Percentiles rank a stretch among this genome's conserved stretches.
These are phyloP conservation scores for Orientallactaga bullata DNA, from an alignment of 2,113 vertebrate genomes.

Conservation along the genomic window DNA sequence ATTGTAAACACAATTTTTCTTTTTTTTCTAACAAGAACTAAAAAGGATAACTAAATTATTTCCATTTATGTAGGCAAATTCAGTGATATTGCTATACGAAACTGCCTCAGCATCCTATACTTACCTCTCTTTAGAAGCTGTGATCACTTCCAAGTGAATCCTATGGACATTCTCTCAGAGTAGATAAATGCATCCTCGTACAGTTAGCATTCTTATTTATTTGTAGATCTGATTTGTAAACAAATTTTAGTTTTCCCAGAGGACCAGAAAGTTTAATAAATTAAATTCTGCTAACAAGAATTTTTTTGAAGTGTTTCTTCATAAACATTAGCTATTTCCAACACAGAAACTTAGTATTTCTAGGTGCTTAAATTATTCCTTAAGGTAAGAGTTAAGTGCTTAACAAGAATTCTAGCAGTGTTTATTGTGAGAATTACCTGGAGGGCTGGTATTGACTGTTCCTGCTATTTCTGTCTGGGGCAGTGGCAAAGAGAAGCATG, in stretches of 20 bases:
- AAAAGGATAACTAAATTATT: not conserved
- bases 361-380: constrained; percentile 47
- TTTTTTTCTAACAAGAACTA: not conserved
- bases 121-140: not conserved
- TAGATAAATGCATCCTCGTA: not conserved
- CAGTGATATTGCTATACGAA: not conserved
- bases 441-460: constrained; percentile 73
- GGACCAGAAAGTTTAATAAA: not conserved
- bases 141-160: not conserved
- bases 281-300: not conserved
- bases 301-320: not conserved
- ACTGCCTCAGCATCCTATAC: not conserved
- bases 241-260: not conserved
- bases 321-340: constrained; percentile 19
- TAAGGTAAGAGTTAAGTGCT: constrained; percentile 54
- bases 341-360: constrained; percentile 38
- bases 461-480: constrained; percentile 57
- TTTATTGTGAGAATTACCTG: constrained; percentile 63
- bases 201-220: not conserved
- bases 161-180: not conserved
- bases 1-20: not conserved
- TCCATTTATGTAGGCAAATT: not conserved
- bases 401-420: constrained; percentile 53
- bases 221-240: not conserved
- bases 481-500: not conserved